Evolutionary conservation across 92 coral and sea anemone genomes (phyloP).

Genomic region (Zoanthus solanderi): DNA sequence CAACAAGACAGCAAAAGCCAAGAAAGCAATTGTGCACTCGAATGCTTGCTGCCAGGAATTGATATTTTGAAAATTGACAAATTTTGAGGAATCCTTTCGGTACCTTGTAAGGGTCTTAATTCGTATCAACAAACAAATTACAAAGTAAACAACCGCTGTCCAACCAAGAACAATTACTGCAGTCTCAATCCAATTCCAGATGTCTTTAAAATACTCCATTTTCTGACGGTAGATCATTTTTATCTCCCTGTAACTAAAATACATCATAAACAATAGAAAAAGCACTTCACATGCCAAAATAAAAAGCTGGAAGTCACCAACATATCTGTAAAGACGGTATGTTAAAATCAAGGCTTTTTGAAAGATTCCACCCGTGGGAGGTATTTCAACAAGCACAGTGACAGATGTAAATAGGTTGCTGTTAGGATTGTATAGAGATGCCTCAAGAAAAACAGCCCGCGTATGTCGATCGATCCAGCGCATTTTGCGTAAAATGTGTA

Average conservation of each 20-base stretch:
- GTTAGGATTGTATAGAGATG: conserved; percentile 89
- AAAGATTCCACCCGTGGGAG: conserved; percentile 81
- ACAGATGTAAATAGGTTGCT: conserved; percentile 89
- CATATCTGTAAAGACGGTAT: conserved; percentile 85
- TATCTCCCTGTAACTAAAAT: conserved; percentile 86
- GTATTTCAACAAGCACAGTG: conserved; percentile 81
- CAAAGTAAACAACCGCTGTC: conserved; percentile 77
- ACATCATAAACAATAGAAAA: conserved; percentile 68
- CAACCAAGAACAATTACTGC: conserved; percentile 74
- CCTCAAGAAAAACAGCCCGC: conserved; percentile 83
- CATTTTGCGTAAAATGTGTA: conserved; percentile 49
- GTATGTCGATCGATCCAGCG: conserved; percentile 84
- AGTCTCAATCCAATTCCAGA: conserved; percentile 86
- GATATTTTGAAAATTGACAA: conserved; percentile 84
- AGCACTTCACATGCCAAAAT: conserved; percentile 85
- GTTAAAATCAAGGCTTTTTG: conserved; percentile 73
- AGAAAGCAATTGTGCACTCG: conserved; percentile 79
- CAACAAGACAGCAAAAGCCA: conserved; percentile 69
- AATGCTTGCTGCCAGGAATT: conserved; percentile 90
- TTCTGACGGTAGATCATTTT: conserved; percentile 61
- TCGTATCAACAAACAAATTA: conserved; percentile 80
- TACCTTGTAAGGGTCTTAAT: conserved; percentile 75
- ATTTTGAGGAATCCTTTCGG: conserved; percentile 70
- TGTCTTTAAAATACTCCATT: conserved; percentile 61
- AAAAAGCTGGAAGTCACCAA: conserved; percentile 93